Evolutionary conservation across 2,113 vertebrate species (phyloP).

Genomic region (Chloropsis cyanopogon): DNA sequence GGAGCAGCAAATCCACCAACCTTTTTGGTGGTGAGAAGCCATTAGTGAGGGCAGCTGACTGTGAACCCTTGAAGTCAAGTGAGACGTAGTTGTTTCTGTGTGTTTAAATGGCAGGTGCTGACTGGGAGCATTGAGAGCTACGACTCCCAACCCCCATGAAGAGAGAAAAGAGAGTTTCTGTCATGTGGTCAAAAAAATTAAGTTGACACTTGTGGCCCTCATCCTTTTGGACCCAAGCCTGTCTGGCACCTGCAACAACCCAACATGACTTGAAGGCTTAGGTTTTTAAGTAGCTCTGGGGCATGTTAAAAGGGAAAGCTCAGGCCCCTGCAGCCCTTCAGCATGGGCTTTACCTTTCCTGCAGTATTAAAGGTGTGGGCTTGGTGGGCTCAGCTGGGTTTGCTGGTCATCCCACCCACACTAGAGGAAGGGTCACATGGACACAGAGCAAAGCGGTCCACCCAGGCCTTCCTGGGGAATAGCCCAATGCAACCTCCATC

Average conservation of each 20-base stretch:
- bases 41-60: not conserved
- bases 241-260: not conserved
- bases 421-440: not conserved
- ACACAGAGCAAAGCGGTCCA: accelerated
- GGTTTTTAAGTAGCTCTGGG: not conserved
- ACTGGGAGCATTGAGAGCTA: not conserved
- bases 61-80: not conserved
- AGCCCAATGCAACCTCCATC: not conserved
- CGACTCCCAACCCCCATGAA: not conserved
- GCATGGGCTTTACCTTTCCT: not conserved
- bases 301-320: not conserved
- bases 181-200: not conserved
- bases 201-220: not conserved
- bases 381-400: not conserved
- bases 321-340: not conserved
- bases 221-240: not conserved
- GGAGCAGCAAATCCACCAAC: not conserved
- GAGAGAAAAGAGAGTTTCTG: not conserved
- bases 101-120: not conserved
- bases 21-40: not conserved
- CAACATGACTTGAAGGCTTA: not conserved
- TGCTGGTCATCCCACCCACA: too few species aligned
- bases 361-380: not conserved
- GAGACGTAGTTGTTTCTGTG: not conserved
- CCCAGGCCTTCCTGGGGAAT: not conserved